Evolutionary conservation across 2,113 vertebrate genomes (phyloP).

Genomic region (Lonchura striata): DNA sequence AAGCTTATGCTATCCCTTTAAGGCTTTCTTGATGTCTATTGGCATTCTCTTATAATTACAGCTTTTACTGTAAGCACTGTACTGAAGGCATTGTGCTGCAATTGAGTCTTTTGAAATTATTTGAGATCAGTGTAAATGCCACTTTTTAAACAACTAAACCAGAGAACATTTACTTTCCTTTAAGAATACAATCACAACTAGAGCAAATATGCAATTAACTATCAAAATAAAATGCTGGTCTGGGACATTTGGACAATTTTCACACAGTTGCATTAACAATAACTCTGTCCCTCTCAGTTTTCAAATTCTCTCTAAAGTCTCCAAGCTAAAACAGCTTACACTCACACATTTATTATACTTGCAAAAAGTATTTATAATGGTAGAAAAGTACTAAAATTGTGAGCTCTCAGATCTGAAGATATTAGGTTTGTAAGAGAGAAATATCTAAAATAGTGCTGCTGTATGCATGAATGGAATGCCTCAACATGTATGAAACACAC

Average conservation of each 20-base stretch:
- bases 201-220: slow-evolving; percentile 56
- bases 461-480: slow-evolving; percentile 24
- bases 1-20: slow-evolving; percentile 69
- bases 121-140: slow-evolving; percentile 13
- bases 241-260: slow-evolving; percentile 34
- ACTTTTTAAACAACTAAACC: slow-evolving; percentile 37
- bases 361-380: neutral
- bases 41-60: slow-evolving; percentile 68
- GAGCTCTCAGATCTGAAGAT: neutral
- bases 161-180: slow-evolving; percentile 49
- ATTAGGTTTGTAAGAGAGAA: neutral
- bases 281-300: neutral
- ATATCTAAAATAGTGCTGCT: neutral
- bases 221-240: slow-evolving; percentile 43
- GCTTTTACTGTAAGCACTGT: slow-evolving; percentile 64
- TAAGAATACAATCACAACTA: slow-evolving; percentile 26
- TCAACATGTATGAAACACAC: slow-evolving; percentile 62
- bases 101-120: slow-evolving; percentile 17
- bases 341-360: neutral
- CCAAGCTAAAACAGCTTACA: neutral
- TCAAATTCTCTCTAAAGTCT: neutral
- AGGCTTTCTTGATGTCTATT: slow-evolving; percentile 65
- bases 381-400: neutral
- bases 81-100: slow-evolving; percentile 24
- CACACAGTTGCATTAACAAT: neutral